Base-by-base conservation (phyloP, 2,797 vertebrate genomes). In the Lepilemur septentrionalis region DNA sequence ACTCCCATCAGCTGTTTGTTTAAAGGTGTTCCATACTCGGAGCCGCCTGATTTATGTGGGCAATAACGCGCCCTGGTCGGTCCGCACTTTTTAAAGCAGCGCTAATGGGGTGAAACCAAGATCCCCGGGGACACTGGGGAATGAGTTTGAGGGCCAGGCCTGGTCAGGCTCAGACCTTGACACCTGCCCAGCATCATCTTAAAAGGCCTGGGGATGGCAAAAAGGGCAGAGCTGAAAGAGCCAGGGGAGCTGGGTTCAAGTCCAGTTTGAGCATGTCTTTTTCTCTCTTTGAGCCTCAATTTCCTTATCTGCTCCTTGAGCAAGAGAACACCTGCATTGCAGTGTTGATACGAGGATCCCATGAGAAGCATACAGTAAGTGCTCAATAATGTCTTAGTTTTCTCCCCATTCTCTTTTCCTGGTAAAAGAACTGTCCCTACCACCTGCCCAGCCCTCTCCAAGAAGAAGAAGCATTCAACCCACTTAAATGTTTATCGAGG, bases 1-100 rank as follows among this genome's bases (percentile, higher is more conserved):
- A 98, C 98, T 98, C 98, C 98, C 98, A 98, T 98, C 98, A 98
- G 98, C 98, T 99, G 98, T 99, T 98, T 98, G 98, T 98, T 99
- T 99, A 99, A 99, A 98, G 98, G 98, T 98, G 98, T 98, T 98
- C 98, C 85, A 93, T 98, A 98, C 98, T 98, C 95, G 94, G 98
- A 98, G 98, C 97, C 76, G 97, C 97, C 98, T 99, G 98, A 99
- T 99, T 99, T 99, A 99, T 99, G 98, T 98, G 98, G 98, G 98
- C 98, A 99, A 98, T 98, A 99, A 98, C 59, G 97, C 92, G 89
- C 98, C 78, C 97, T 25, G 97, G 98, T 97, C 97, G 96, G 98
- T 98, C 98, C 93, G 97, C 98, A 98, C 98, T 98, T 98, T 98
- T 98, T 98, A 98, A 99, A 98, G 98, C 98, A 98, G 97, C 63